Evolutionary conservation across 2,113 vertebrate genomes (phyloP).

Genomic region (Tachysurus vachellii): DNA sequence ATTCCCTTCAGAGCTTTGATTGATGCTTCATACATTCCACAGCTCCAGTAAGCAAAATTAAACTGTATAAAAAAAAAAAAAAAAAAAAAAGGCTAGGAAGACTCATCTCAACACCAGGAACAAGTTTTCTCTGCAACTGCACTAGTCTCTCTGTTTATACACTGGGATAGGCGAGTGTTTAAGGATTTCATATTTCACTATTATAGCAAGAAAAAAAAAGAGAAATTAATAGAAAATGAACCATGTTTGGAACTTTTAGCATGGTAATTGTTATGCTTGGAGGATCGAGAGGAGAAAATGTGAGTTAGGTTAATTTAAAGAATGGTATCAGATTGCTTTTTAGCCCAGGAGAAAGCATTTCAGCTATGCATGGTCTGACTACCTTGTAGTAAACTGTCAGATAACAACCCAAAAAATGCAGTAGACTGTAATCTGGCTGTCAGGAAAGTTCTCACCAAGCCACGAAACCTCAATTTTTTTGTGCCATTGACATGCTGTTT

Average conservation of each 20-base stretch:
- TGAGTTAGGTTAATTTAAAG: slow-evolving; percentile 21
- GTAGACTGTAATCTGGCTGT: slow-evolving; percentile 59
- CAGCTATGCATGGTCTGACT: slow-evolving; percentile 56
- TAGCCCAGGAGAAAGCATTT: slow-evolving; percentile 52
- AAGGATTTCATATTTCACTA: background rate
- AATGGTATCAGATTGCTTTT: slow-evolving; percentile 36
- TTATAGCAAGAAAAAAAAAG: background rate
- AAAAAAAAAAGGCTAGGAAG: slow-evolving; percentile 72
- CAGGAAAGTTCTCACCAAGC: slow-evolving; percentile 47
- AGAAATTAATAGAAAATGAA: background rate
- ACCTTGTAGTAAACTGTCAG: slow-evolving; percentile 50
- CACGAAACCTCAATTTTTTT: slow-evolving; percentile 27
- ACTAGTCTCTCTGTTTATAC: slow-evolving; percentile 57
- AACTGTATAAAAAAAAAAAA: slow-evolving; percentile 78
- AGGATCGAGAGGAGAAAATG: background rate
- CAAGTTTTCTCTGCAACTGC: slow-evolving; percentile 69
- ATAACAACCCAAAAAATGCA: slow-evolving; percentile 50
- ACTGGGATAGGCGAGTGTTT: background rate
- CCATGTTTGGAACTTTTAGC: background rate
- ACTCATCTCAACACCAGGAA: slow-evolving; percentile 76
- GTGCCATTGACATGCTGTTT: slow-evolving; percentile 56
- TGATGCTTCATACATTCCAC: slow-evolving; percentile 94
- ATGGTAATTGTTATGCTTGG: background rate
- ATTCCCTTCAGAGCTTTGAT: slow-evolving; percentile 89
- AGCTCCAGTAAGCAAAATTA: slow-evolving; percentile 85